These are phyloP conservation scores for Monarcha castaneiventris DNA, from an alignment of 2,113 vertebrate genomes.

Conservation along the genomic window DNA sequence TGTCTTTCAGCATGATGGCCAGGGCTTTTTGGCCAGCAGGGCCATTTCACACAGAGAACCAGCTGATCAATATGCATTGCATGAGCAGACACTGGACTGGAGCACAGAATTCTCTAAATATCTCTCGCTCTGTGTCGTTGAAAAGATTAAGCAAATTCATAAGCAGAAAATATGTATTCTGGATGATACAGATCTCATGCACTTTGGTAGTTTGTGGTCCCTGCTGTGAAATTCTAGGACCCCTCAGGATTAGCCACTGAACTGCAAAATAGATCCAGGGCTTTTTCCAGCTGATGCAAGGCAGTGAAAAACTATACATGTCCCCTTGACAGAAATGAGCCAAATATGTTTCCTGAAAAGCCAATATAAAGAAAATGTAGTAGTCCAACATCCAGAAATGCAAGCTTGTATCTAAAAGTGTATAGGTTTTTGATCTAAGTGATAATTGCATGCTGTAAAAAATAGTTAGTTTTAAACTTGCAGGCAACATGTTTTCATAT, in stretches of 20 bases:
- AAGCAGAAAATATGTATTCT: constrained; percentile 21
- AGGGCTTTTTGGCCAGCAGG: neutral
- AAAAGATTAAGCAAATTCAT: constrained; percentile 46
- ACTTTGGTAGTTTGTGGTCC: neutral
- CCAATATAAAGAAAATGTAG: neutral
- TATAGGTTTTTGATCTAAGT: neutral
- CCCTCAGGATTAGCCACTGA: neutral
- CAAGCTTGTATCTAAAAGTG: neutral
- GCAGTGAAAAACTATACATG: neutral
- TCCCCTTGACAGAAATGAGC: neutral
- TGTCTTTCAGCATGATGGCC: neutral
- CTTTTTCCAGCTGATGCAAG: neutral
- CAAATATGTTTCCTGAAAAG: neutral
- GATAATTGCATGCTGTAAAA: neutral
- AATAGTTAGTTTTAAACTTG: neutral
- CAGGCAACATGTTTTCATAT: neutral
- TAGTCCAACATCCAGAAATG: neutral
- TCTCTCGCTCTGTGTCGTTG: neutral
- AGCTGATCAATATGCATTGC: neutral
- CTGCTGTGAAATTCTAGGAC: neutral
- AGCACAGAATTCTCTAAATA: neutral
- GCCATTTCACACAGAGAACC: neutral
- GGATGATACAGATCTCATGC: neutral
- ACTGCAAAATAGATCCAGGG: neutral
- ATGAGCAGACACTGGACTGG: neutral